phyloP scores from a whole-genome alignment of 2,113 vertebrate genomes.

The Oryzias curvinotus region DNA sequence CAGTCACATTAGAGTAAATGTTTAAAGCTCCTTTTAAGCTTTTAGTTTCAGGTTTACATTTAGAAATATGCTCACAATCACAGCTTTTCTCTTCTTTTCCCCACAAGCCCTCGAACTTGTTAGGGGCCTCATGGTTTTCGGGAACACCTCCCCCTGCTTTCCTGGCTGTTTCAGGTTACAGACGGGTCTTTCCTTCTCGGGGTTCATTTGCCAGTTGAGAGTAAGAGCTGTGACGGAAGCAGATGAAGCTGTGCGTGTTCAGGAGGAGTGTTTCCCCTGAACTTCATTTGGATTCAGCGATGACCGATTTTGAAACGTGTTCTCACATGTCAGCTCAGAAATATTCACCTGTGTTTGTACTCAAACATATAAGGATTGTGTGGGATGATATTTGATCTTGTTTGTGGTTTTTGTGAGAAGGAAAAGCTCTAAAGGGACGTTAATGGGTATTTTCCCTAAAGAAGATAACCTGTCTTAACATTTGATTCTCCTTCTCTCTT shows the following conservation, averaged over 20 bases:
- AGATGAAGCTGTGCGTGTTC: slow-evolving; percentile 17
- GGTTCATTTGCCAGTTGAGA: slow-evolving; percentile 37
- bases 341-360: not conserved
- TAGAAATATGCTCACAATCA: not conserved
- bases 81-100: slow-evolving; percentile 12
- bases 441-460: not conserved
- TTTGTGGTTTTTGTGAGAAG: not conserved
- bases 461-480: not conserved
- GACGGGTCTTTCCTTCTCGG: slow-evolving; percentile 34
- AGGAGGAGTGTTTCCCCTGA: slow-evolving; percentile 12
- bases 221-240: slow-evolving; percentile 35
- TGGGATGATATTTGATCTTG: not conserved
- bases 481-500: slow-evolving; percentile 8
- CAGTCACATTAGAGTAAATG: not conserved
- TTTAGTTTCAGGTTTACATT: not conserved
- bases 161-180: slow-evolving; percentile 33
- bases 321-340: not conserved
- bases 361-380: not conserved
- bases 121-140: slow-evolving; percentile 1
- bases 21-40: not conserved
- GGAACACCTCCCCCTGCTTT: slow-evolving; percentile 13
- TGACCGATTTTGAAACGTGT: no score
- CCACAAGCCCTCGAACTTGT: not conserved
- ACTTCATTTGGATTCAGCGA: not conserved
- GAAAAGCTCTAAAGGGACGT: no score